Evolutionary conservation across 2,888 invertebrate genomes (phyloP).

Genomic region (Drosophila helvetica): DNA sequence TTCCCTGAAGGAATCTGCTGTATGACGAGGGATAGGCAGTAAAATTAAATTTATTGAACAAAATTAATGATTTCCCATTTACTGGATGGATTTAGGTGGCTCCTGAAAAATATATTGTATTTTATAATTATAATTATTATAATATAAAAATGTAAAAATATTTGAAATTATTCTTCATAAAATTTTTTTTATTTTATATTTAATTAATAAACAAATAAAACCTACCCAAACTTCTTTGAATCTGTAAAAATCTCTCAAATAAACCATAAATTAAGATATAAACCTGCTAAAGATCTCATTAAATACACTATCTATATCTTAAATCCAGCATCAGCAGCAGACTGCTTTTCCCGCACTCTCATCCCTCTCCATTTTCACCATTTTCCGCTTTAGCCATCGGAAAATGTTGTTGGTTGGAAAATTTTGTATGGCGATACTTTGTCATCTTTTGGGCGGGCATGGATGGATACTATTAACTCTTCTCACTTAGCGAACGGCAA

Average conservation of each 20-base stretch:
- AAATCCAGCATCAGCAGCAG: background rate
- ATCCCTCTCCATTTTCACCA: background rate
- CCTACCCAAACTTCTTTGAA: background rate
- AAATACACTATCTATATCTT: background rate
- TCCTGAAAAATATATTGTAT: too few species aligned
- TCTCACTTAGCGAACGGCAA: conserved; percentile 49
- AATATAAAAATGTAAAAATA: too few species aligned
- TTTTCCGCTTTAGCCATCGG: background rate
- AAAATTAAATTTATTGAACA: background rate
- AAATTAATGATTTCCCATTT: background rate
- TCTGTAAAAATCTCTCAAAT: background rate
- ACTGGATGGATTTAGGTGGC: background rate
- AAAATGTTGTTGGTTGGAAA: background rate
- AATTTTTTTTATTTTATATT: too few species aligned
- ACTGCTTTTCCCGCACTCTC: background rate
- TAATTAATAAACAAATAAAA: too few species aligned
- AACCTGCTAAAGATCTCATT: background rate
- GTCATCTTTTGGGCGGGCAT: conserved; percentile 8
- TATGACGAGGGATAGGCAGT: background rate
- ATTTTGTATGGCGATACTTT: conserved; percentile 3
- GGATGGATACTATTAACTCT: conserved; percentile 12
- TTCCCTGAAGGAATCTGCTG: too few species aligned
- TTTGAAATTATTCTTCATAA: too few species aligned
- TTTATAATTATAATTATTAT: too few species aligned
- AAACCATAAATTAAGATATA: background rate